Base-by-base conservation (phyloP, 2,797 vertebrate genomes). In the Pangasius macronema region DNA sequence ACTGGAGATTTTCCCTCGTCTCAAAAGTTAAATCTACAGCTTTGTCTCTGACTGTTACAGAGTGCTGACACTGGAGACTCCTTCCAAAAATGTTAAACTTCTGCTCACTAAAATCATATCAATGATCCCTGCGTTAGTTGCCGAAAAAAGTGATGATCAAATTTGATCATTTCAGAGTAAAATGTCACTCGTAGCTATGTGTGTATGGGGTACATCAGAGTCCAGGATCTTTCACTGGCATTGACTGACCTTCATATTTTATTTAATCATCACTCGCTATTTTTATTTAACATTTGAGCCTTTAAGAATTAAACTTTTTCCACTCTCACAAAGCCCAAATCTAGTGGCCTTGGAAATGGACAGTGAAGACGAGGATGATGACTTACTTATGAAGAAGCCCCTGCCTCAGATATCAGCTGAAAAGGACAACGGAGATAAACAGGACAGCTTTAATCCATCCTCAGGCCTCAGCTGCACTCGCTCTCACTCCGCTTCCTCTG, bases 311-410 rank as follows among this genome's bases (percentile, higher is more conserved):
- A 46, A 57, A 65, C 59, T n/a, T 27, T 81, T 73, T 5, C 82
- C 80, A 76, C 70, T 89, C 85, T 90, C 87, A 30, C 88, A 86
- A 73, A 97, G 96, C 91, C 97, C 97, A 49, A 99, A 97, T 90
- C 95, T 98, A 0, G 98, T 99, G 89, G 96, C 97, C 90, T 93
- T 99, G 93, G 97, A 98, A 88, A 92, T 97, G 10, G 96, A 98
- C 89, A 96, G 93, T 0, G 95, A 97, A 87, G 93, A 92, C 46
- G 94, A 93, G 10, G 97, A 96, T 51, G 96, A 95, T 24, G 94
- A 94, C 83, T 84, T 86, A n/a, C 91, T 88, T 0, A 92, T 94
- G 33, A 94, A 91, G 91, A 91, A 93, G 4, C 91, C 67, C 0
- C 0, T 63, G 53, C 94, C 84, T 85, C 94, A 88, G 42, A 79